Evolutionary conservation across 2,888 invertebrate genomes (phyloP), one percentile per base, ranked within the genome.

Genomic region (Drosophila infuscata): DNA sequence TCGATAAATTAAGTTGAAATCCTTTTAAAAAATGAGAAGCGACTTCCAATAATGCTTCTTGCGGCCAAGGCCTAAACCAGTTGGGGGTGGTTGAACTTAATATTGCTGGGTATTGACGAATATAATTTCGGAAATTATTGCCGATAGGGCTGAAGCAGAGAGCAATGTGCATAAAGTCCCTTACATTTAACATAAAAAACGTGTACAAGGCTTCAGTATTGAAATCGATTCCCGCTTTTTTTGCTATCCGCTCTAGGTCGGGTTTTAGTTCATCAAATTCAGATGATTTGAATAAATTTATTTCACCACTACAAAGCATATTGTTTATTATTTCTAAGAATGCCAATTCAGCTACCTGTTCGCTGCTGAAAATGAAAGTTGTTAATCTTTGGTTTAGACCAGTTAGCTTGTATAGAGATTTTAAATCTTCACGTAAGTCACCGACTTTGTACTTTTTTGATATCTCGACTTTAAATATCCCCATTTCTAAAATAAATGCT

Each of bases 311-410:
- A 91, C 97, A 97, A 67, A 98, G 94, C 92, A 98, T 95, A 91
- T 97, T 98, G 93, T 98, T 98, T 68, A 98, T 95, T 81, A 98
- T 96, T 94, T 98, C 98, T 0, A 98, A 94, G 92, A 98, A 98
- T 12, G 95, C 94, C 87, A 97, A 97, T 76, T 97, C 97, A 0
- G 95, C 96, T 30, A 98, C 96, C 92, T 97, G 98, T 3, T 96
- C 97, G 92, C 98, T 98, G 91, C 95, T 96, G 93, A 98, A 97
- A 72, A 98, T 94, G 93, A 98, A 98, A 12, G 96, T 95, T 0
- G 96, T 96, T 36, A 95, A 94, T 91, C 96, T 96, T 61, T 95
- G 94, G 76, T 97, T 96, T 11, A 97, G 95, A 0, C 98, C 98
- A 9, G 96, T 95, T 38, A 94, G 91, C 36, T 94, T 94, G 91